phyloP scores from a whole-genome alignment of 2,888 invertebrate species.

The Caenorhabditis macrosperma region DNA sequence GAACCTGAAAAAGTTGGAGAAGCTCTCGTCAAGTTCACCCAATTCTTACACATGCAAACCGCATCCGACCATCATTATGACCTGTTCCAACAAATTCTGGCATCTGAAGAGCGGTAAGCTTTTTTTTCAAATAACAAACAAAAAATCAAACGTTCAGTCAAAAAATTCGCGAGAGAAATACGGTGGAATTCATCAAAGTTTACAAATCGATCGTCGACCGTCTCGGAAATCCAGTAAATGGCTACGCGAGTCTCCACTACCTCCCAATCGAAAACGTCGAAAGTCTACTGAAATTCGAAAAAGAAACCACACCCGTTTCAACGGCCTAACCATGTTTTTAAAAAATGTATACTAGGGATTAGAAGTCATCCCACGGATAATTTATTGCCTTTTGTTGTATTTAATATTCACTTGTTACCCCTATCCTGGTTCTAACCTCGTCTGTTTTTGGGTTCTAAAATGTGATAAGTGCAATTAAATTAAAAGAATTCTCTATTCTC shows the following conservation, averaged over 20 bases:
- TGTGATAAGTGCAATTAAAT: conserved; percentile 43
- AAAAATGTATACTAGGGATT: no score
- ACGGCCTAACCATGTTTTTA: conserved; percentile 16
- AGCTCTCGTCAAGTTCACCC: conserved; percentile 36
- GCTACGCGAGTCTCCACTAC: conserved; percentile 38
- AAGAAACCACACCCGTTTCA: conserved; percentile 14
- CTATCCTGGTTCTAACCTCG: conserved; percentile 15
- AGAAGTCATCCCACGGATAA: no score
- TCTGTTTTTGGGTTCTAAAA: conserved; percentile 10
- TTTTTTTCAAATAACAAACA: neutral
- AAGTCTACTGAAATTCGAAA: conserved; percentile 45
- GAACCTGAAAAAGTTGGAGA: conserved; percentile 19
- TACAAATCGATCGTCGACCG: conserved; percentile 39
- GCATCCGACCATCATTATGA: conserved; percentile 20
- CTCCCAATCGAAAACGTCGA: conserved; percentile 46
- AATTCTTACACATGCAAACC: conserved; percentile 36
- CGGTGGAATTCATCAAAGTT: conserved; percentile 39
- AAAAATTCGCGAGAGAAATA: conserved; percentile 48
- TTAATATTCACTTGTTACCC: conserved; percentile 17
- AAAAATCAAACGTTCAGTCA: conserved; percentile 9
- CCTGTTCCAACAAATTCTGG: conserved; percentile 33
- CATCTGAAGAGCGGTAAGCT: conserved; percentile 35
- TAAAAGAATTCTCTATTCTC: no score
- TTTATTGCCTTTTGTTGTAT: conserved; percentile 34
- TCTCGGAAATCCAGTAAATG: conserved; percentile 25